Conservation (phyloP, 2,113 vertebrate species). For the Sisor rabdophorus region DNA sequence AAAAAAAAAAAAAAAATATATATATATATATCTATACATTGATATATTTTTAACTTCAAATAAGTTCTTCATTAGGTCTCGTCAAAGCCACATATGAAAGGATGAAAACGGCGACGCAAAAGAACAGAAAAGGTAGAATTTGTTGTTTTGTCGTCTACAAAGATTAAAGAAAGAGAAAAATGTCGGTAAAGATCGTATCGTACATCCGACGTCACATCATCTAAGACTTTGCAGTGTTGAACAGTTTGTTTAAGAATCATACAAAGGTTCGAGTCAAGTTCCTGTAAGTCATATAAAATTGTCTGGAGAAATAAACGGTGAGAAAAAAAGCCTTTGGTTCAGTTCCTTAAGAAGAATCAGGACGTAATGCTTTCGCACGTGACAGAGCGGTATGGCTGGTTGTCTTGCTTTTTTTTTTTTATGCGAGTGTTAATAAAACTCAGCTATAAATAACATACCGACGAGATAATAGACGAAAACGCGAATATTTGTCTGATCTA, state of each 20-base stretch:
- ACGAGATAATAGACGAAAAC: no score
- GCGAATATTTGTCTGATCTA: constrained; percentile 9
- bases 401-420: constrained; percentile 15
- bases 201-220: constrained; percentile 30
- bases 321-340: constrained; percentile 28
- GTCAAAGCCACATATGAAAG: constrained; percentile 50
- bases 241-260: constrained; percentile 39
- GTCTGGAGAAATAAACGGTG: constrained; percentile 8
- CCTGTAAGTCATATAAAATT: constrained; percentile 11
- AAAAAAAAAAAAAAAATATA: constrained; percentile 44
- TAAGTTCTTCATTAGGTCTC: constrained; percentile 48
- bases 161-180: constrained; percentile 1
- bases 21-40: constrained; percentile 61
- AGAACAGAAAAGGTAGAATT: constrained; percentile 8
- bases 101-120: constrained; percentile 47
- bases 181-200: constrained; percentile 3
- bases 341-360: constrained; percentile 3
- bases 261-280: constrained; percentile 26
- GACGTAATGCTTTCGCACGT: neutral
- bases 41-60: constrained; percentile 64
- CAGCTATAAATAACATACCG: no score
- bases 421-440: constrained; percentile 10
- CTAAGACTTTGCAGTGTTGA: constrained; percentile 70
- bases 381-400: constrained; percentile 34
- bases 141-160: constrained; percentile 1